These are phyloP conservation scores for Eilema caniola DNA, from an alignment of 2,888 invertebrate genomes.

Conservation along the genomic window DNA sequence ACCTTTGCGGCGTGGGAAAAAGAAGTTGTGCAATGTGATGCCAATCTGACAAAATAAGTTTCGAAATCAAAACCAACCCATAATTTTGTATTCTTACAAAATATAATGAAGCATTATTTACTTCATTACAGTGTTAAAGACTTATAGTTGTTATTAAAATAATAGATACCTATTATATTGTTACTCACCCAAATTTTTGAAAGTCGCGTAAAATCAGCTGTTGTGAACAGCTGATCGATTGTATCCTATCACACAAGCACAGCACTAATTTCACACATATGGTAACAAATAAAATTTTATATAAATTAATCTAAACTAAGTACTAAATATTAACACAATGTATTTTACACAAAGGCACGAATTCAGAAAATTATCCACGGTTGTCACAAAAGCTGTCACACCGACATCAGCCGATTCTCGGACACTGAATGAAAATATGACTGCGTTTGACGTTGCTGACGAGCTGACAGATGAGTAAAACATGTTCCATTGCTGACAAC, in stretches of 20 bases:
- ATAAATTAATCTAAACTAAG: conserved; percentile 18
- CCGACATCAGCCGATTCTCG: conserved; percentile 33
- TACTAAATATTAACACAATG: conserved; percentile 30
- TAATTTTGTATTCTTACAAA: background rate
- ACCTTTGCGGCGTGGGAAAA: background rate
- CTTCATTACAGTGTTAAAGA: background rate
- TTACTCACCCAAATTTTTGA: conserved; percentile 40
- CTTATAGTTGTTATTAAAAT: background rate
- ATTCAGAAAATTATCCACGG: conserved; percentile 40
- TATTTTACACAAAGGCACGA: conserved; percentile 43
- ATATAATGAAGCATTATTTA: background rate
- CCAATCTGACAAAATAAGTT: conserved; percentile 3
- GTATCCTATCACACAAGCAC: conserved; percentile 41
- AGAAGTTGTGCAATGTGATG: background rate
- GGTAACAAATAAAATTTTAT: conserved; percentile 22
- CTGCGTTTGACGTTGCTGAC: background rate
- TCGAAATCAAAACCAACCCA: background rate
- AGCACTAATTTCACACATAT: conserved; percentile 39
- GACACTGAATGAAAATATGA: background rate
- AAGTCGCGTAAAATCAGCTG: conserved; percentile 41
- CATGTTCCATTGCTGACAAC: background rate
- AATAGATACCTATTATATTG: background rate
- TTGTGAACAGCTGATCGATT: conserved; percentile 38
- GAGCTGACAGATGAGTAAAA: background rate
- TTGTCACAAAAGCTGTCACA: conserved; percentile 42